These are phyloP conservation scores for Atherinomorus stipes DNA, from an alignment of 2,113 vertebrate genomes.

Conservation along the genomic window DNA sequence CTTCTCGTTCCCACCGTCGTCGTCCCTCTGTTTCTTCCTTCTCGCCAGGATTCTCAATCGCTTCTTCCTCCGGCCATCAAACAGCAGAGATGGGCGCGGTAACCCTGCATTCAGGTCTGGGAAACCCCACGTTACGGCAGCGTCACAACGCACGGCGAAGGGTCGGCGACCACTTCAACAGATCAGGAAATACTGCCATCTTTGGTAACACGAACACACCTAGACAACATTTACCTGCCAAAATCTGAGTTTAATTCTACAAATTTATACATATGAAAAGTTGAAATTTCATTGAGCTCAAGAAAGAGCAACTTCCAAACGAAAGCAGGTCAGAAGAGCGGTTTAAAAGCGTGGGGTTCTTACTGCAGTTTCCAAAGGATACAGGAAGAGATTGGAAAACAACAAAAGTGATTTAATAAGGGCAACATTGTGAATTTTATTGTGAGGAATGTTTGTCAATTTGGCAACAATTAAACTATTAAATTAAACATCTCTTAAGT, in stretches of 20 bases:
- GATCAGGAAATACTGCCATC: slow-evolving; percentile 76
- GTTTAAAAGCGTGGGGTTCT: neutral
- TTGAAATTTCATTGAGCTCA: neutral
- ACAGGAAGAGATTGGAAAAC: neutral
- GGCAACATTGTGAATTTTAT: neutral
- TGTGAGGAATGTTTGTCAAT: neutral
- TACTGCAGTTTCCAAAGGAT: neutral
- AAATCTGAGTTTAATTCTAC: neutral
- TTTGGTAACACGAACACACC: slow-evolving; percentile 51
- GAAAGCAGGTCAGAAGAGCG: neutral
- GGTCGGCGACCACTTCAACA: slow-evolving; percentile 68
- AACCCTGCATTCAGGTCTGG: slow-evolving; percentile 85
- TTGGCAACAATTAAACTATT: neutral
- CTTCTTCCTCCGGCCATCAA: slow-evolving; percentile 87
- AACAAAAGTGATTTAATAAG: slow-evolving; percentile 1
- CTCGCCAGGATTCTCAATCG: slow-evolving; percentile 78
- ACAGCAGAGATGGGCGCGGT: slow-evolving; percentile 89
- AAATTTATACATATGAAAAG: neutral
- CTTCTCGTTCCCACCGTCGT: slow-evolving; percentile 75
- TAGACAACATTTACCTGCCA: neutral
- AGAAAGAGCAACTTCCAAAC: neutral
- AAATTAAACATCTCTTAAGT: neutral
- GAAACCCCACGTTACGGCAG: slow-evolving; percentile 86
- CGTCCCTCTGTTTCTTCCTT: slow-evolving; percentile 77
- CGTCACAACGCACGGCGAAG: slow-evolving; percentile 82